Evolutionary conservation across 2,113 vertebrate species (phyloP).

Genomic region (Antennarius striatus): DNA sequence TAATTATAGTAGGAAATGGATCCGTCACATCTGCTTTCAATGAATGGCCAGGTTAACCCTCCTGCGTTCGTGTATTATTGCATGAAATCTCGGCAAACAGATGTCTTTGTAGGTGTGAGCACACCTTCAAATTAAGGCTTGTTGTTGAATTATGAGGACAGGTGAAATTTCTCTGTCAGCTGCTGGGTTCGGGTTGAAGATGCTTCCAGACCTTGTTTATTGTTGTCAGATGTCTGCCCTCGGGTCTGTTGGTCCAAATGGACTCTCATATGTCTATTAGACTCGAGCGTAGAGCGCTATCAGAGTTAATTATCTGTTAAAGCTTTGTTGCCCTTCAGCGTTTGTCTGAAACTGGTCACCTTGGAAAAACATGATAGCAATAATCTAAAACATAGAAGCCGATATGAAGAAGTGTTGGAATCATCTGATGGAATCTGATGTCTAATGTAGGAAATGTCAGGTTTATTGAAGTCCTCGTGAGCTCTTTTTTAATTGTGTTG

Average conservation of each 20-base stretch:
- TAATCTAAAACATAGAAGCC: too few species aligned
- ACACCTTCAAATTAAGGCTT: slow-evolving; percentile 71
- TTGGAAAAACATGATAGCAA: too few species aligned
- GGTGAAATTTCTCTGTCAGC: slow-evolving; percentile 67
- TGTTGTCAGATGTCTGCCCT: slow-evolving; percentile 46
- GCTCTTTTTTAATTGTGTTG: background rate
- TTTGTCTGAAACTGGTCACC: background rate
- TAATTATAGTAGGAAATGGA: slow-evolving; percentile 80
- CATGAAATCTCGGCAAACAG: slow-evolving; percentile 72
- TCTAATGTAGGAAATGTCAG: background rate
- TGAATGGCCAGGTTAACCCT: slow-evolving; percentile 72
- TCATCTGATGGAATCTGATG: too few species aligned
- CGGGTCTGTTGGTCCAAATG: slow-evolving; percentile 32
- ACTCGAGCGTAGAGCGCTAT: slow-evolving; percentile 13
- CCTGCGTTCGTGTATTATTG: slow-evolving; percentile 66
- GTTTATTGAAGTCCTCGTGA: background rate
- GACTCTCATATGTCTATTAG: background rate
- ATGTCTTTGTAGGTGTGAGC: slow-evolving; percentile 65
- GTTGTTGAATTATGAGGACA: slow-evolving; percentile 62
- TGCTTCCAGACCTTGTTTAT: slow-evolving; percentile 59
- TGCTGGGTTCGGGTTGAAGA: slow-evolving; percentile 23
- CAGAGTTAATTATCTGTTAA: slow-evolving; percentile 17
- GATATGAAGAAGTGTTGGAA: too few species aligned
- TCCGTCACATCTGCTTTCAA: slow-evolving; percentile 78
- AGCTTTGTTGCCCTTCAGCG: slow-evolving; percentile 1